Conservation (phyloP, 1,140 invertebrate species). For the Euura lappo region DNA sequence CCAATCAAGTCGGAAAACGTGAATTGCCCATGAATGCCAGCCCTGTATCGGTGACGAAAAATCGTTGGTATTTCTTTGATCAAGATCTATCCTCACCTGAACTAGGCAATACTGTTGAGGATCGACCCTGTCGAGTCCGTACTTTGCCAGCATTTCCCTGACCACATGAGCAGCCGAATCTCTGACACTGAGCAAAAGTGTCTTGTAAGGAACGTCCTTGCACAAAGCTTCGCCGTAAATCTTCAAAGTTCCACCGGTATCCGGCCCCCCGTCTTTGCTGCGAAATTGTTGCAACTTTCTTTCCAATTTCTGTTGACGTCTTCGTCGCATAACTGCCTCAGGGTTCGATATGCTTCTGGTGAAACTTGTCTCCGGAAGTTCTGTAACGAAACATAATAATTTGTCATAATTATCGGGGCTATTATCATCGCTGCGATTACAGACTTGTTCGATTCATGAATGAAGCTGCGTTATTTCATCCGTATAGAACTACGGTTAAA, state of each 20-base stretch:
- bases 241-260: conserved; percentile 93
- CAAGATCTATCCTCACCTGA: conserved; percentile 71
- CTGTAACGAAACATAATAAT: conserved; percentile 59
- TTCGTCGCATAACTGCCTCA: conserved; percentile 96
- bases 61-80: not conserved
- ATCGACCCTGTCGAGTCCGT: conserved; percentile 89
- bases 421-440: not conserved
- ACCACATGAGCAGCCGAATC: conserved; percentile 93
- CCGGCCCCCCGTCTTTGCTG: conserved; percentile 91
- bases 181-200: conserved; percentile 89
- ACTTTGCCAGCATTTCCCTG: conserved; percentile 96
- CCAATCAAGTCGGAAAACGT: too few relatives aligned
- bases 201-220: conserved; percentile 98
- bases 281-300: conserved; percentile 96
- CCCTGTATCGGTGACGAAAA: too few relatives aligned
- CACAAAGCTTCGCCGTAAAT: conserved; percentile 97
- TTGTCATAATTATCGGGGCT: not conserved
- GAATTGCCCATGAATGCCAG: too few relatives aligned
- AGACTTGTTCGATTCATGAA: not conserved
- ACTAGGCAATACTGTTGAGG: conserved; percentile 92
- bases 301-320: conserved; percentile 97
- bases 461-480: not conserved
- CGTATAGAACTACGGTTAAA: not conserved
- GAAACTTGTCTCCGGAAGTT: conserved; percentile 97
- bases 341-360: conserved; percentile 99